These are phyloP conservation scores for Anthoptus insignis DNA, from an alignment of 2,888 invertebrate species.

Conservation along the genomic window DNA sequence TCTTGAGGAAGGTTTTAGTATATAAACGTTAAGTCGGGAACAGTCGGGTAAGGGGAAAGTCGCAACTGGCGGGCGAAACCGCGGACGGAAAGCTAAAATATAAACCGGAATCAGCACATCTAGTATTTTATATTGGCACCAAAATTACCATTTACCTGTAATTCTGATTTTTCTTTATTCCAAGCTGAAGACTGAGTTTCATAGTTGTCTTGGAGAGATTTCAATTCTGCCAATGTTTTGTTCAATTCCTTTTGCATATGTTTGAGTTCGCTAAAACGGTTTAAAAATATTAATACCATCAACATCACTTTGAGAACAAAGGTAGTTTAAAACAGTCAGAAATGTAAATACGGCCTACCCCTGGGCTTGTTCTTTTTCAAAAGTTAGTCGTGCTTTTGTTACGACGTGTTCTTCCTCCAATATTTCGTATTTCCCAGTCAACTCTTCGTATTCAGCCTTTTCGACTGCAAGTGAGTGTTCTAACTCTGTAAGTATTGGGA, in stretches of 20 bases:
- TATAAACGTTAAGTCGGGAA: too few species aligned
- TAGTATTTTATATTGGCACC: neutral
- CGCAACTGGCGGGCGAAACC: too few species aligned
- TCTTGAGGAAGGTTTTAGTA: too few species aligned
- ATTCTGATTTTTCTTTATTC: slow-evolving; percentile 90
- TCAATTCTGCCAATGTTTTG: slow-evolving; percentile 88
- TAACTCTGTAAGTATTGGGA: slow-evolving; percentile 81
- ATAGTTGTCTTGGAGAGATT: slow-evolving; percentile 88
- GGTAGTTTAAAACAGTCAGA: slow-evolving; percentile 21
- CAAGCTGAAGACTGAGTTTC: slow-evolving; percentile 90
- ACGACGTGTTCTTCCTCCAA: slow-evolving; percentile 95
- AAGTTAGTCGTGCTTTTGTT: slow-evolving; percentile 93
- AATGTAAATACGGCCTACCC: slow-evolving; percentile 84
- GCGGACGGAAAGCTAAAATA: too few species aligned
- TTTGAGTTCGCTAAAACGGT: slow-evolving; percentile 85
- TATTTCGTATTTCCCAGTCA: slow-evolving; percentile 94
- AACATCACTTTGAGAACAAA: slow-evolving; percentile 18
- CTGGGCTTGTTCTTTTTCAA: slow-evolving; percentile 93
- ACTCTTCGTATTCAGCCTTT: slow-evolving; percentile 92
- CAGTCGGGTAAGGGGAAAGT: too few species aligned
- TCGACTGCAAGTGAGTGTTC: slow-evolving; percentile 90
- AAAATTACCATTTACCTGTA: slow-evolving; percentile 88
- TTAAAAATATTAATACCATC: too few species aligned
- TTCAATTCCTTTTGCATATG: slow-evolving; percentile 88
- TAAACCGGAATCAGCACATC: too few species aligned